phyloP scores from a whole-genome alignment of 64 coral and sea anemone species.

The Anthopleura sola region DNA sequence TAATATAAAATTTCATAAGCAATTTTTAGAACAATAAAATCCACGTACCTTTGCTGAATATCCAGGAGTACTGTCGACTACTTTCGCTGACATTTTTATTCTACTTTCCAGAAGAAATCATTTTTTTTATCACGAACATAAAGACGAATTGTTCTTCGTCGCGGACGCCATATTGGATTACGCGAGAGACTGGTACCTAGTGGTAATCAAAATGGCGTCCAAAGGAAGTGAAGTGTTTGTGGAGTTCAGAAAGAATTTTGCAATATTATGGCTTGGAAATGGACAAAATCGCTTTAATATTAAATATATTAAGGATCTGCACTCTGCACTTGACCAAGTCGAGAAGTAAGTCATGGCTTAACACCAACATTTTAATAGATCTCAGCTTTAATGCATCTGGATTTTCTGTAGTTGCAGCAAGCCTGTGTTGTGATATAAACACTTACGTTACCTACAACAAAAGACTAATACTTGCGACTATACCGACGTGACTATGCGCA shows the following conservation, averaged over 20 bases:
- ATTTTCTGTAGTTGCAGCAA: too few relatives aligned
- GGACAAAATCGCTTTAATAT: conserved; percentile 60
- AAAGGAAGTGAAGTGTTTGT: background rate
- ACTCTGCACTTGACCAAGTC: conserved; percentile 57
- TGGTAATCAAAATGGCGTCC: background rate
- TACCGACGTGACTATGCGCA: too few relatives aligned
- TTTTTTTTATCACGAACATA: background rate
- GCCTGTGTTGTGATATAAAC: too few relatives aligned
- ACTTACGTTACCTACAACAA: too few relatives aligned
- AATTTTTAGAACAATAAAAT: background rate
- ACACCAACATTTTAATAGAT: background rate
- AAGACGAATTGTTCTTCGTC: background rate
- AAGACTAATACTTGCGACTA: too few relatives aligned
- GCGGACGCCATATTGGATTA: conserved; percentile 10
- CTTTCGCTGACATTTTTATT: background rate
- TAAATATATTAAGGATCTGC: conserved; percentile 45
- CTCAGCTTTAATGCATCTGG: too few relatives aligned
- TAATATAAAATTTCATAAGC: background rate
- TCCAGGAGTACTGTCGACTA: background rate
- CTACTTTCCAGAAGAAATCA: background rate
- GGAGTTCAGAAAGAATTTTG: conserved; percentile 57
- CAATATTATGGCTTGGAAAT: conserved; percentile 65
- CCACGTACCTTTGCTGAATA: conserved; percentile 21
- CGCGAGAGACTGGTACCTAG: background rate
- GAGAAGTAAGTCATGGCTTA: conserved; percentile 45